Base-by-base conservation (phyloP, 2,888 invertebrate species). In the Philonicus albiceps region DNA sequence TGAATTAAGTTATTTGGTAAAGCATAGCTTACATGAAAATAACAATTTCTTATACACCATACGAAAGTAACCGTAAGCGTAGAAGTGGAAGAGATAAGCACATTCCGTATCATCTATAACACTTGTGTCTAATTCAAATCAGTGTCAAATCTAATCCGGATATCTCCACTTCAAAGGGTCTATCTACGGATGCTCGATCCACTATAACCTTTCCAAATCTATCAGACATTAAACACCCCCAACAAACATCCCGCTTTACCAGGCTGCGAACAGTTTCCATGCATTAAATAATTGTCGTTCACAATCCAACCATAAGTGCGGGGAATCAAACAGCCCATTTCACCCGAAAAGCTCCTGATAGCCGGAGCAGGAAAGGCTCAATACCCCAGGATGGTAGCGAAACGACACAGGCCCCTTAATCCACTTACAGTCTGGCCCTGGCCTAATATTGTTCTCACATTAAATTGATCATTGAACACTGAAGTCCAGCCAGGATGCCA, bases 391-490 rank as follows among this genome's bases (percentile, higher is more conserved):
- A n/a, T 22, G 37, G 55, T 40, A 72, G 19, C 22, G 40, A 27
- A 16, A 37, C 37, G 75, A 75, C 27, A 34, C 3, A 53, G 43
- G 31, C 34, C 40, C 73, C 86, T n/a, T 86, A 86, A 87, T 86
- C 87, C 87, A 86, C 87, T 87, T 87, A 86, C 64, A 64, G 27
- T 11, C 53, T 80, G 73, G 85, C 64, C 22, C 53, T 85, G 73
- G 85, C 64, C 90, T 90, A 90, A 91, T 91, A 91, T 91, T 91
- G 91, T 91, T 91, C 91, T 90, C 91, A 91, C 90, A 91, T 92
- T 92, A 91, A 91, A 91, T 90, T 91, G 91, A 91, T 92, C 91
- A 91, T 90, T 91, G 91, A 91, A 90, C 90, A 91, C 89, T 75
- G 85, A 43, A 85, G 19, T 85, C 53, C 75, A 75, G 53, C 34